Percentiles rank a stretch among this genome's conserved stretches.
Evolutionary conservation across 2,888 invertebrate species (phyloP).

Genomic region (Eristalis arbustorum): DNA sequence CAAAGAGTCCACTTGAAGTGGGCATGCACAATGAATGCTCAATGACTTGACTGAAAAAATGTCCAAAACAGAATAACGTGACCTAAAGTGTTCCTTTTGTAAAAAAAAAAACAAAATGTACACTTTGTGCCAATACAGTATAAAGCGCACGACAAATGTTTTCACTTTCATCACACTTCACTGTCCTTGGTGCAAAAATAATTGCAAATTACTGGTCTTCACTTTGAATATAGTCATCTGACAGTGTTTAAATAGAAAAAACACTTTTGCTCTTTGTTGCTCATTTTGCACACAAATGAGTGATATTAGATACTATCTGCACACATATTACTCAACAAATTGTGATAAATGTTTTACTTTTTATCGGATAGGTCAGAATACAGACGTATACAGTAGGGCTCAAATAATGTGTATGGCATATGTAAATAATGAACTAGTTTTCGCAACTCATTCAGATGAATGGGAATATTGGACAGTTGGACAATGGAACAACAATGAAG

Average conservation of each 20-base stretch:
- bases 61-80: neutral
- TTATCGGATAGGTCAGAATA: neutral
- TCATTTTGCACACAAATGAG: neutral
- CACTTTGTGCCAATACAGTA: no score
- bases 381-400: neutral
- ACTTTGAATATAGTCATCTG: neutral
- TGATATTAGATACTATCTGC: neutral
- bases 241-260: neutral
- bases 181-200: neutral
- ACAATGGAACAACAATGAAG: no score
- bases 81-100: neutral
- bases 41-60: neutral
- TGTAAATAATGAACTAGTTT: neutral
- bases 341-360: neutral
- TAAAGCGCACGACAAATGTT: no score
- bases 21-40: neutral
- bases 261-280: neutral
- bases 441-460: neutral
- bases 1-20: neutral
- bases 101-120: no score
- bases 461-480: no score
- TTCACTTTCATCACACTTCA: neutral
- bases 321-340: neutral
- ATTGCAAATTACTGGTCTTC: neutral
- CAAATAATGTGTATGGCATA: no score